phyloP scores from a whole-genome alignment of 1,140 invertebrate genomes.

The Cotesia glomerata region DNA sequence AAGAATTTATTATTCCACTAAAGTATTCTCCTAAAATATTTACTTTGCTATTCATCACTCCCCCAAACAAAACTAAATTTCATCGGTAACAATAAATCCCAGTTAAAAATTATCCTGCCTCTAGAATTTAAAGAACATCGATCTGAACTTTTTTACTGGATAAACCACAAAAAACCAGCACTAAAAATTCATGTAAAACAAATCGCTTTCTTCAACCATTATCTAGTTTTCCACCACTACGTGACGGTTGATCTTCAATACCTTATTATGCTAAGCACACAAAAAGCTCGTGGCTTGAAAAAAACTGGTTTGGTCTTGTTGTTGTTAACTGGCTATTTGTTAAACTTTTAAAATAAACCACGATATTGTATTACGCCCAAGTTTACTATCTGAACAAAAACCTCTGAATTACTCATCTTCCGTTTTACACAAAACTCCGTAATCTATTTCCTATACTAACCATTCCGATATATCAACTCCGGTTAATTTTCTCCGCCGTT shows the following conservation, averaged over 20 bases:
- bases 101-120: too few relatives aligned
- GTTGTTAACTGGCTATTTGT: constrained; percentile 1
- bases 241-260: constrained; percentile 6
- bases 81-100: too few relatives aligned
- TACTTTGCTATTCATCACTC: too few relatives aligned
- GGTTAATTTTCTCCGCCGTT: too few relatives aligned
- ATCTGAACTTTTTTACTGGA: too few relatives aligned
- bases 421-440: neutral
- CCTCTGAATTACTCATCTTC: neutral
- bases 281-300: neutral
- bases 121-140: too few relatives aligned
- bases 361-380: neutral
- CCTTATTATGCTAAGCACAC: constrained; percentile 7
- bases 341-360: constrained; percentile 5
- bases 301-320: neutral
- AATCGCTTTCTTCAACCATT: neutral
- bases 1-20: too few relatives aligned
- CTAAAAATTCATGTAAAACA: neutral
- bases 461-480: too few relatives aligned
- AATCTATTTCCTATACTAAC: neutral
- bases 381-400: neutral
- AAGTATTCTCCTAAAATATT: too few relatives aligned
- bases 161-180: too few relatives aligned
- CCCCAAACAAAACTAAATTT: too few relatives aligned
- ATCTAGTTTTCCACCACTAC: neutral